phyloP scores from a whole-genome alignment of 2,797 vertebrate genomes.

The Silurus aristotelis region DNA sequence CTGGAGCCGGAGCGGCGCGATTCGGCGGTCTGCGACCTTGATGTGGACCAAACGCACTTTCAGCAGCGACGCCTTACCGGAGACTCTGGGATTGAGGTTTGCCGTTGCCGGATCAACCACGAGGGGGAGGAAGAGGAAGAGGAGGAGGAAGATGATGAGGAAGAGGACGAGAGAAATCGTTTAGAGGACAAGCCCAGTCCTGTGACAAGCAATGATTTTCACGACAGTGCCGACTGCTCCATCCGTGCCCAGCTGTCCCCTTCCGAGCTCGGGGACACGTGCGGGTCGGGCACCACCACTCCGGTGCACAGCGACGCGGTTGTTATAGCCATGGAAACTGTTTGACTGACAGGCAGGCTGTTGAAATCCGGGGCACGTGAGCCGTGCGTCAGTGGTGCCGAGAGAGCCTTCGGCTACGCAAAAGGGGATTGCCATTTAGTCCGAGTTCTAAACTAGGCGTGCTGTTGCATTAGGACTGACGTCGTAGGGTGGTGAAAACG shows the following conservation, averaged over 20 bases:
- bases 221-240: constrained; percentile 76
- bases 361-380: constrained; percentile 11
- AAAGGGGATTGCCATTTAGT: constrained; percentile 37
- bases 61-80: constrained; percentile 84
- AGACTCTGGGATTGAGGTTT: constrained; percentile 91
- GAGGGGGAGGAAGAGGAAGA: constrained; percentile 72
- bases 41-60: constrained; percentile 78
- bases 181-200: constrained; percentile 41
- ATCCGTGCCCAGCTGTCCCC: constrained; percentile 61
- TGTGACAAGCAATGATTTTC: constrained; percentile 58
- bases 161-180: constrained; percentile 53
- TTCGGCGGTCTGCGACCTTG: constrained; percentile 65
- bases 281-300: constrained; percentile 55
- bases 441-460: constrained; percentile 43
- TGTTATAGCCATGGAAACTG: constrained; percentile 72
- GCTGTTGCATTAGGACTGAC: constrained; percentile 25
- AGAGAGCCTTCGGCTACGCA: constrained; percentile 6
- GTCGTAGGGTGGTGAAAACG: constrained; percentile 26
- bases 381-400: constrained; percentile 16
- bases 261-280: constrained; percentile 50
- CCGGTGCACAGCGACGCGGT: constrained; percentile 58
- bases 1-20: constrained; percentile 69
- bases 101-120: constrained; percentile 77
- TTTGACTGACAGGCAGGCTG: constrained; percentile 55
- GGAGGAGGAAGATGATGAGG: constrained; percentile 61